phyloP scores from a whole-genome alignment of 2,113 vertebrate genomes.

The Gnathonemus echidnorhynchus region DNA sequence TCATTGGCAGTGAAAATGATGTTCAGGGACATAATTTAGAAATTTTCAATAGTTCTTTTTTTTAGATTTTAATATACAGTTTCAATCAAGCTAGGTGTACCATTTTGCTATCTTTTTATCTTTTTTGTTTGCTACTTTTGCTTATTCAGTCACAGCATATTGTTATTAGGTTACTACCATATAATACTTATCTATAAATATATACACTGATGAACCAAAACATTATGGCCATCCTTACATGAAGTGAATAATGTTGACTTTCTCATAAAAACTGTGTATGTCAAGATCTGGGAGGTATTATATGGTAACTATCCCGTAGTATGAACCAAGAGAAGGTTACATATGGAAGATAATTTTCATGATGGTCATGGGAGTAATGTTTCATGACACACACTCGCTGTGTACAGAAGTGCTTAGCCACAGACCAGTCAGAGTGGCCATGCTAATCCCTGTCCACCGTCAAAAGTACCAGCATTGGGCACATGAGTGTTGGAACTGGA shows the following conservation, averaged over 20 bases:
- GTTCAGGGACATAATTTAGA: not conserved
- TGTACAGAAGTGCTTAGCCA: not conserved
- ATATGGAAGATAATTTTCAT: not conserved
- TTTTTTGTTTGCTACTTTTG: not conserved
- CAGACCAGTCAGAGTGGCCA: not conserved
- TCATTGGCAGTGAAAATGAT: not conserved
- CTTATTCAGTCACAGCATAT: not conserved
- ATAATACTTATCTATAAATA: no score
- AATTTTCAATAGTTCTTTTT: not conserved
- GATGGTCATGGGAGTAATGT: not conserved
- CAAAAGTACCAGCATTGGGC: not conserved
- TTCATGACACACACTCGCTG: not conserved
- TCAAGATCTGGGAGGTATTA: no score
- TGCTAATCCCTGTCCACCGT: not conserved
- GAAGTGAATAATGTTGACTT: no score
- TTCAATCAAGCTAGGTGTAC: not conserved
- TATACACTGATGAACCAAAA: no score
- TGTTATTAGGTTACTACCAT: not conserved
- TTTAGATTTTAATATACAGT: not conserved
- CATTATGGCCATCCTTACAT: no score
- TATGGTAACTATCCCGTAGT: not conserved
- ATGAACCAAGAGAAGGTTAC: not conserved
- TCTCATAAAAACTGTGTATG: no score
- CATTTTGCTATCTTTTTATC: not conserved
- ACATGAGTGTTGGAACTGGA: not conserved